Evolutionary conservation across 1,140 invertebrate genomes (phyloP).

Genomic region (Apocrypta bakeri): DNA sequence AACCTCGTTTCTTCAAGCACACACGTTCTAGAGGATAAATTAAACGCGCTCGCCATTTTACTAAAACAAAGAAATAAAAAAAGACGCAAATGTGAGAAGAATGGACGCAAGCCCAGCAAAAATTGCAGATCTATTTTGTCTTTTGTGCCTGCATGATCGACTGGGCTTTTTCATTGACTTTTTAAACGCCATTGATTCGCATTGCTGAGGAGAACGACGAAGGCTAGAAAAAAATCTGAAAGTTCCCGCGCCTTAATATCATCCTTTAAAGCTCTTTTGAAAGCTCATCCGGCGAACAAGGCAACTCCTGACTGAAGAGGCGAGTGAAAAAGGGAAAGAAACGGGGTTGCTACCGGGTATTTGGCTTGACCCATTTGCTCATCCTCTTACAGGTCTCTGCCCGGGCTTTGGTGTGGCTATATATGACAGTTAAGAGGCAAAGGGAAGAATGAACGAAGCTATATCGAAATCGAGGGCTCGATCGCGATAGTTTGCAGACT

Average conservation of each 20-base stretch:
- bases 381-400: conserved; percentile 35
- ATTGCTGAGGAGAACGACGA: no score
- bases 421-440: no score
- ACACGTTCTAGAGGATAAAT: not conserved
- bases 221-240: conserved; percentile 19
- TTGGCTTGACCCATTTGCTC: conserved; percentile 55
- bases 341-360: not conserved
- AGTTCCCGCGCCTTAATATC: conserved; percentile 54
- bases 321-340: not conserved
- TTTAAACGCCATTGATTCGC: no score
- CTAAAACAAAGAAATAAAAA: not conserved
- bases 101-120: no score
- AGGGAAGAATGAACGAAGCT: no score
- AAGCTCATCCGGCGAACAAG: conserved; percentile 31
- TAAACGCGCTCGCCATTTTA: not conserved
- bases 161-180: no score
- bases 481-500: conserved; percentile 4
- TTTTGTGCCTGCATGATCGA: no score
- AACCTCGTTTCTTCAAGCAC: conserved; percentile 15
- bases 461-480: not conserved
- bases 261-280: conserved; percentile 43
- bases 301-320: not conserved
- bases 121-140: no score
- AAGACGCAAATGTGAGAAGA: not conserved
- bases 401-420: not conserved